Evolutionary conservation across 1,140 invertebrate species (phyloP).

Genomic region (Drosophila burlai): DNA sequence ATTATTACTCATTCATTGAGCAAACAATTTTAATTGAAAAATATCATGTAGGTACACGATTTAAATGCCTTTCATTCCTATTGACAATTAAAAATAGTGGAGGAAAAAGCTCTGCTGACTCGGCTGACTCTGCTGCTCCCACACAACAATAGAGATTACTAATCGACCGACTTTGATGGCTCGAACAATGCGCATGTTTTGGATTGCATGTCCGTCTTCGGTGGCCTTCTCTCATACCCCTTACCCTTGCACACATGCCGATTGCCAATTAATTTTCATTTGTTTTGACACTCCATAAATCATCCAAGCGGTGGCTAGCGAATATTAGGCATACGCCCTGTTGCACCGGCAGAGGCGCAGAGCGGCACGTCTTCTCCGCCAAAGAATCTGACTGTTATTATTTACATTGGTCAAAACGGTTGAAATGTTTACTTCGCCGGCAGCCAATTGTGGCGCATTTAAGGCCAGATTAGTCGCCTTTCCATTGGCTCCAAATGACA

Average conservation of each 20-base stretch:
- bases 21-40: conserved; percentile 1
- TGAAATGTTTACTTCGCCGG: conserved; percentile 63
- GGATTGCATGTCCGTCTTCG: conserved; percentile 54
- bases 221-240: conserved; percentile 2
- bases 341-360: conserved; percentile 20
- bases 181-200: conserved; percentile 24
- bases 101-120: not conserved
- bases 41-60: not conserved
- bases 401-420: conserved; percentile 59
- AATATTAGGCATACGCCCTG: conserved; percentile 52
- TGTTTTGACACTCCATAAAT: conserved; percentile 77
- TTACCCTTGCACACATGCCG: conserved; percentile 36
- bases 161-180: conserved; percentile 32
- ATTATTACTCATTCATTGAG: not conserved
- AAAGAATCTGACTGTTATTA: conserved; percentile 39
- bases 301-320: conserved; percentile 45
- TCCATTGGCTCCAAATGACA: conserved; percentile 48
- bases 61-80: not conserved
- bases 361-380: not conserved
- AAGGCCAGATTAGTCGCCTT: conserved; percentile 59
- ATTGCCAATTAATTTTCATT: conserved; percentile 65
- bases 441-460: conserved; percentile 74
- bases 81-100: not conserved
- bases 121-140: not conserved
- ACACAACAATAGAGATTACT: conserved; percentile 12